Base-by-base conservation (phyloP, 2,113 vertebrate species). In the Lichenostomus cassidix region DNA sequence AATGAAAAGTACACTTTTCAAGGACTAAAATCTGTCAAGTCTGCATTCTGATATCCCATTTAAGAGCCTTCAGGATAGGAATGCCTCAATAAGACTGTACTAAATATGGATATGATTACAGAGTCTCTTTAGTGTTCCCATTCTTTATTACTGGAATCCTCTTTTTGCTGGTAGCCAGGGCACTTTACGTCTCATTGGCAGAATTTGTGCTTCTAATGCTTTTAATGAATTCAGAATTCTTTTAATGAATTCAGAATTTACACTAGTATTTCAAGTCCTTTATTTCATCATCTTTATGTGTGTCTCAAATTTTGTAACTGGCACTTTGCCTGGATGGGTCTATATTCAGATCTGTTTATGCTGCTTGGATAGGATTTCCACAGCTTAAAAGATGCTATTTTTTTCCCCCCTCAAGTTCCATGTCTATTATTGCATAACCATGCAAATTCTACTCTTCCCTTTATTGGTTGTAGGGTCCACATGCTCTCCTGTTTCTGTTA, bases 201-300 rank as follows among this genome's bases (percentile, higher is more conserved):
- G 58, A 70, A 86, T 90, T 49, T 77, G 47, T 95, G 73, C 85
- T 92, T 90, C 76, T 94, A 64, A 81, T 86, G 82, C 76, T 88
- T 93, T 74, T 95, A 97, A 96, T 92, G 44, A 95, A 92, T 94
- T 97, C 79, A 74, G 62, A 81, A 92, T 90, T 95, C 50, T 94
- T 90, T 76, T 95, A 96, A 96, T 96, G 49, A 94, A 92, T 94
- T 96, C 77, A 71, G 68, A 85, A 93, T 93, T 96, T 52, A 63
- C 74, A 74, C 73, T 89, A 78, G 47, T 89, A 75, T 94, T 95
- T 96, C 76, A 94, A 94, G 53, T 60, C 31, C 18, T 86, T 92
- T 78, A 65, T 94, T 94, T 95, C 46, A 94, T 94, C 86, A 60
- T 94, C 83, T 83, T 90, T 89, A 77, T 92, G 60, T 29, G 79